Evolutionary conservation across 1,140 invertebrate genomes (phyloP), one percentile per base, ranked within the genome.

Genomic region (Drosophila baimaii): DNA sequence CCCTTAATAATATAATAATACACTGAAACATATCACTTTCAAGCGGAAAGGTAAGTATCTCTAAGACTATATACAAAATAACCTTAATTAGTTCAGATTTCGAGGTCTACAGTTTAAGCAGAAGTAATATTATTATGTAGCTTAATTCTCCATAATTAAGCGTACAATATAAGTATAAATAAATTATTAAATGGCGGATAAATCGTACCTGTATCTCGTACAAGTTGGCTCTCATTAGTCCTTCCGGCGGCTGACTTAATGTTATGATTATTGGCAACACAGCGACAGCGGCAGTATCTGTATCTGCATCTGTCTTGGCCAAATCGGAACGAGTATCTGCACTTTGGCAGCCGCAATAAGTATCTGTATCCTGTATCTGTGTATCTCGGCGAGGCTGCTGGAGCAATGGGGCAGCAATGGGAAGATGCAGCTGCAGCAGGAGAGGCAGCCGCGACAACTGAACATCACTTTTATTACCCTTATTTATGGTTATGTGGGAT

Each of bases 381-480:
- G 51, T 15, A 21, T n/a, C n/a, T n/a, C n/a, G n/a, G n/a, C n/a
- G n/a, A n/a, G n/a, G n/a, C n/a, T n/a, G n/a, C n/a, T n/a, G n/a
- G 5, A 25, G n/a, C 33, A 4, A 12, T 39, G 59, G 23, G 8
- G 27, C 27, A 13, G 35, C 55, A 0, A 37, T 41, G 41, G n/a
- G 47, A 59, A 76, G 73, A 62, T 58, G 51, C 51, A 55, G 58
- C 71, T 43, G 71, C 62, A 39, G 61, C 58, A 33, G 39, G 49
- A 33, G 39, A 49, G 57, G 59, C 58, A 33, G 39, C 58, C 61
- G 76, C 82, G 82, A 86, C 79, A 83, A 88, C 83, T 83, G 83
- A 86, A 77, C 83, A 86, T 86, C 83, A 86, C 65, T 86, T 86
- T 86, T 88, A 86, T 88, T 79, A 71, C 76, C 77, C 84, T 86